These are phyloP conservation scores for Allacma fusca DNA, from an alignment of 2,888 invertebrate species.

Conservation along the genomic window DNA sequence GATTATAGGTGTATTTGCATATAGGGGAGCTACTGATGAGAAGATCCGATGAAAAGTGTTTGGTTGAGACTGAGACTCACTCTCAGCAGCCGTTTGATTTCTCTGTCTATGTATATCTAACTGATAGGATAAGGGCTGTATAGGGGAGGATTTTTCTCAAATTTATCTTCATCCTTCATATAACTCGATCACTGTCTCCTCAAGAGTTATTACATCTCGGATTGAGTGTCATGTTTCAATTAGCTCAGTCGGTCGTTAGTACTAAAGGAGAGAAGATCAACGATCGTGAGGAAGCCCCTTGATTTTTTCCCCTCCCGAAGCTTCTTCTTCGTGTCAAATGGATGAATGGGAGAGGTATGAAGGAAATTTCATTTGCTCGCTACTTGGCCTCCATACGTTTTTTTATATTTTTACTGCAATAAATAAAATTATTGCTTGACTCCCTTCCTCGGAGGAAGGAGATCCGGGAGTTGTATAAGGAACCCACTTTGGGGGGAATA, in stretches of 20 bases:
- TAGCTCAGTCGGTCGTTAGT: conserved; percentile 26
- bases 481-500: too few relatives aligned
- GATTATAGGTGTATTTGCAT: too few relatives aligned
- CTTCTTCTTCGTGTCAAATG: not conserved
- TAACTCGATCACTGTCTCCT: conserved; percentile 38
- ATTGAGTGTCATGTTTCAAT: conserved; percentile 39
- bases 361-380: not conserved
- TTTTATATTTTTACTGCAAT: not conserved
- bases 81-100: too few relatives aligned
- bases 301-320: not conserved
- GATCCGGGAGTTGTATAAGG: too few relatives aligned
- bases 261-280: conserved; percentile 3
- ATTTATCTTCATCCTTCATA: conserved; percentile 41
- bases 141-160: conserved; percentile 26
- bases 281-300: not conserved
- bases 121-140: too few relatives aligned
- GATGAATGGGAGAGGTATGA: not conserved
- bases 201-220: conserved; percentile 36
- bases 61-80: too few relatives aligned
- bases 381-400: not conserved
- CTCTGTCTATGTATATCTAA: too few relatives aligned
- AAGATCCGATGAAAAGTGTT: too few relatives aligned
- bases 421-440: too few relatives aligned
- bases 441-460: too few relatives aligned
- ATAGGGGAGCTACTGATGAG: too few relatives aligned